phyloP scores from a whole-genome alignment of 2,113 vertebrate genomes.

The Alethe castanea region DNA sequence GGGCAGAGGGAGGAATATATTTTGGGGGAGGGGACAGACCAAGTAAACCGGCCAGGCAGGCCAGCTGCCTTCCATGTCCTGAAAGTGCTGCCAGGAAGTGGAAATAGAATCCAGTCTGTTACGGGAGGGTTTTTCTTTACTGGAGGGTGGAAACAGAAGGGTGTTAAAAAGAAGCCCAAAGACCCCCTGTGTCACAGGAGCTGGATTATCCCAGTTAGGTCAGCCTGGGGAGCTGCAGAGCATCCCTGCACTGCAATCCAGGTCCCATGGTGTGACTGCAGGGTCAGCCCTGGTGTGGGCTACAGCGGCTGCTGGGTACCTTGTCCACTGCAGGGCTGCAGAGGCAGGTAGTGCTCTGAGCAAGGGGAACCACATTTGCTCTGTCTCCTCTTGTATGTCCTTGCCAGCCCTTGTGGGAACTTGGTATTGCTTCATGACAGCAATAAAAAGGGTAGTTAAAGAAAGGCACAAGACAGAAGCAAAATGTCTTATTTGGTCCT shows the following conservation, averaged over 20 bases:
- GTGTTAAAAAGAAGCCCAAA: not conserved
- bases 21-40: not conserved
- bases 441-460: not conserved
- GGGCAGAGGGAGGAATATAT: not conserved
- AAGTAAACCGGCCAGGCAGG: not conserved
- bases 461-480: not conserved
- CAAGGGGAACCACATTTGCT: not conserved
- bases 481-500: not conserved
- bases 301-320: not conserved
- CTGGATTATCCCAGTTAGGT: not conserved
- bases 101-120: not conserved
- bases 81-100: not conserved
- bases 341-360: fast-evolving
- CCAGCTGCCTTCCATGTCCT: not conserved
- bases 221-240: not conserved
- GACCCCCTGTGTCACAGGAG: fast-evolving
- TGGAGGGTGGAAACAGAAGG: not conserved
- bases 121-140: not conserved
- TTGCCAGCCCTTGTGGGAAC: not conserved
- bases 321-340: not conserved
- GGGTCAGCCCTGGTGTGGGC: not conserved
- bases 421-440: not conserved
- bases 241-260: not conserved
- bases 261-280: not conserved
- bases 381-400: not conserved